Conservation (phyloP, 1,140 invertebrate species). For the Drosophila tsacasi region DNA sequence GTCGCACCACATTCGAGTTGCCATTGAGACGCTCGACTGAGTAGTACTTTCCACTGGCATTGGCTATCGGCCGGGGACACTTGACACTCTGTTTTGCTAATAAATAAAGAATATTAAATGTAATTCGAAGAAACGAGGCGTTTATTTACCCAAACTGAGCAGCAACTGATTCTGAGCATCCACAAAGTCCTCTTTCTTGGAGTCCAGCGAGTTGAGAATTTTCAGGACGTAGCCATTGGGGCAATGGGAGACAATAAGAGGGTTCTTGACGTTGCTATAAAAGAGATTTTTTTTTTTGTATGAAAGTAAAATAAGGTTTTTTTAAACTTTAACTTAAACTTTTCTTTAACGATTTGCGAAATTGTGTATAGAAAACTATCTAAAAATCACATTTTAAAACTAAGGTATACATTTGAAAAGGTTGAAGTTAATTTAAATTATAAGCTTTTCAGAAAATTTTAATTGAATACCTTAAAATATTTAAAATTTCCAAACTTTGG, state of each 20-base stretch:
- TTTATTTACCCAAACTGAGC: constrained; percentile 87
- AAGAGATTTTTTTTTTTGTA: not conserved
- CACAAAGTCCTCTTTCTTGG: constrained; percentile 88
- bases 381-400: not conserved
- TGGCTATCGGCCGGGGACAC: constrained; percentile 90
- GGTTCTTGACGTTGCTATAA: constrained; percentile 87
- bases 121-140: too few relatives aligned
- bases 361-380: too few relatives aligned
- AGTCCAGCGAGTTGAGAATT: constrained; percentile 92
- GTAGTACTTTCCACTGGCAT: constrained; percentile 88
- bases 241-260: constrained; percentile 86
- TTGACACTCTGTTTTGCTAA: constrained; percentile 87
- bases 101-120: constrained; percentile 9
- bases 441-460: too few relatives aligned
- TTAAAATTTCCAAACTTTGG: not conserved
- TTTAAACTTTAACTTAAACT: not conserved
- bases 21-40: constrained; percentile 87
- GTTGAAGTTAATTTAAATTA: too few relatives aligned
- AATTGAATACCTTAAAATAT: not conserved
- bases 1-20: constrained; percentile 88
- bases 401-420: too few relatives aligned
- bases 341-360: not conserved
- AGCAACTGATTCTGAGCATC: constrained; percentile 91
- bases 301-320: not conserved
- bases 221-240: constrained; percentile 92